Conservation (phyloP, 2,888 invertebrate genomes). For the Brenthis daphne region DNA sequence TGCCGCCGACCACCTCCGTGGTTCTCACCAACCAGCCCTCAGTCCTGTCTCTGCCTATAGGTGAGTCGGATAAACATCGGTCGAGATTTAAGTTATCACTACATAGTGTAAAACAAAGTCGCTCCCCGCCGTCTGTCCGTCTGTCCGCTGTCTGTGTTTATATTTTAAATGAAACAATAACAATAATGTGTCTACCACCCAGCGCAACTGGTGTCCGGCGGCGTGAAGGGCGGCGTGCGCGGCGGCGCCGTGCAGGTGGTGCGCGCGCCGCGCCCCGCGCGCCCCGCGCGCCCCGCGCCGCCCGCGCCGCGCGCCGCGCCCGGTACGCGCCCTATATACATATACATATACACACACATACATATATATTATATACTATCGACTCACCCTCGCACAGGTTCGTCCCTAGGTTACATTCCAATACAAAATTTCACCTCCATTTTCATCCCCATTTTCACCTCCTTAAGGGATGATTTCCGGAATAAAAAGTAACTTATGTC, state of each 20-base stretch:
- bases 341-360: too few species aligned
- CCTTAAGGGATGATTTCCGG: too few species aligned
- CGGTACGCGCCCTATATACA: constrained; percentile 4
- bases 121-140: too few species aligned
- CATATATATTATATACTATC: too few species aligned
- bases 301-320: constrained; percentile 41
- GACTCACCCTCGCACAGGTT: too few species aligned
- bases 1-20: constrained; percentile 80
- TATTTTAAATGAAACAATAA: background rate
- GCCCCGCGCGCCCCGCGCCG: constrained; percentile 45
- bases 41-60: constrained; percentile 84
- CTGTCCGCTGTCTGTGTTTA: too few species aligned
- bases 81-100: too few species aligned
- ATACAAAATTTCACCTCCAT: too few species aligned
- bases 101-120: too few species aligned
- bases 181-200: constrained; percentile 19
- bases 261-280: constrained; percentile 50
- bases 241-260: constrained; percentile 64
- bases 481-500: too few species aligned
- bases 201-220: constrained; percentile 85
- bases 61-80: constrained; percentile 54
- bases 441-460: too few species aligned
- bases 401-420: too few species aligned
- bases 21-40: constrained; percentile 80
- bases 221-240: constrained; percentile 81